Conservation (phyloP, 2,888 invertebrate species). For the Azorinus chamasolen region DNA sequence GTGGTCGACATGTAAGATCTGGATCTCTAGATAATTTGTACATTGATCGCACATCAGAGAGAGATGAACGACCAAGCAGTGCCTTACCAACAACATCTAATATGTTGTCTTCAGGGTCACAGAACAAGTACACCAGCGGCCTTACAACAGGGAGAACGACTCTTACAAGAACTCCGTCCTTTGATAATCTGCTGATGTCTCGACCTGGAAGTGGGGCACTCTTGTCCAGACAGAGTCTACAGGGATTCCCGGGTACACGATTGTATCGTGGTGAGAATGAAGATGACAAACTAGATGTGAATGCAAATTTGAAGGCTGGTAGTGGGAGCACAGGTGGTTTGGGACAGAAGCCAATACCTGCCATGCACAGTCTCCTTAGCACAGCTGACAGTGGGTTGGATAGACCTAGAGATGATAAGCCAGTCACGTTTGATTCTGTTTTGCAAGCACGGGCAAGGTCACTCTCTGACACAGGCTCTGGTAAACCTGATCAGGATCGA, state of each 20-base stretch:
- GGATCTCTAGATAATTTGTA: constrained; percentile 60
- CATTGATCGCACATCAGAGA: constrained; percentile 29
- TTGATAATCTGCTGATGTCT: constrained; percentile 67
- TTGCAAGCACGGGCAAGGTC: constrained; percentile 39
- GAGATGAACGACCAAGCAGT: constrained; percentile 45
- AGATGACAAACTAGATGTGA: constrained; percentile 54
- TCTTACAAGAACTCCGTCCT: constrained; percentile 66
- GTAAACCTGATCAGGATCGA: not conserved
- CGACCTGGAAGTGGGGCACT: constrained; percentile 43
- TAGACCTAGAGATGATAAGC: constrained; percentile 14
- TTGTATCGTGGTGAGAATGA: constrained; percentile 42
- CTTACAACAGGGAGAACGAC: constrained; percentile 59
- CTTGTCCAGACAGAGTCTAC: constrained; percentile 43
- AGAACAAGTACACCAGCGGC: constrained; percentile 48
- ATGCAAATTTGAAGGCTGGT: constrained; percentile 17
- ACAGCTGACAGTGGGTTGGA: constrained; percentile 24
- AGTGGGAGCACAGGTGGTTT: constrained; percentile 1
- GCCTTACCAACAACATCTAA: constrained; percentile 52
- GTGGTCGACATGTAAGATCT: constrained; percentile 54
- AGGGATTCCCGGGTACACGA: constrained; percentile 43
- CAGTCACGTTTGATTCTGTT: constrained; percentile 29
- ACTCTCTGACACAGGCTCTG: constrained; percentile 22
- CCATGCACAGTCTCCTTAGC: constrained; percentile 36
- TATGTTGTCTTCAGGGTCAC: constrained; percentile 43
- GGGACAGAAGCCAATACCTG: constrained; percentile 35